Base-by-base conservation (phyloP, 2,113 vertebrate genomes). In the Capreolus pygargus region DNA sequence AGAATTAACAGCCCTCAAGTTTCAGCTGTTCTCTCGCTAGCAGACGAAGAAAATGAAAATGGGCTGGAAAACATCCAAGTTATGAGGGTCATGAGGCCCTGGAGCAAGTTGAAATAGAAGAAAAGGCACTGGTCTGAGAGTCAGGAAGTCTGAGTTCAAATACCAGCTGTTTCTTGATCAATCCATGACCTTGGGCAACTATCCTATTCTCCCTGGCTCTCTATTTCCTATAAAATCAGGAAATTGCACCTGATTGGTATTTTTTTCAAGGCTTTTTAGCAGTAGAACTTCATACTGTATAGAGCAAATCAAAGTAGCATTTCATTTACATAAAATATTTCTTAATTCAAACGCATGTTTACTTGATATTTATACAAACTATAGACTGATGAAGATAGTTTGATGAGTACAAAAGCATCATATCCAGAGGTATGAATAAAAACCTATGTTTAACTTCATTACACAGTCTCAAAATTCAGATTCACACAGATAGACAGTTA, bases 91-190 rank as follows among this genome's bases (percentile, higher is more conserved):
- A 78, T 6, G 81, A 93, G 61, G 57, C 67, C 85, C 67, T 91
- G 94, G 82, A 95, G 97, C 88, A 97, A 94, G 88, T 55, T 86
- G 88, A 96, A 98, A 98, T 82, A 57, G 67, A 81, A 89, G 79
- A 85, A 85, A 97, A 81, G n/a, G 13, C 78, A 64, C 33, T 43
- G 5, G 39, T 52, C 43, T 28, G 28, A 86, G n/a, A 97, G 43
- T 12, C 87, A 95, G 55, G 81, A 95, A 92, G 89, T 85, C 90
- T 74, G 7, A 76, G 57, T 89, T 94, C 91, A 97, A 97, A 86
- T 67, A 81, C 60, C 85, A 97, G 74, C 61, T 84, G 27, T 86
- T 92, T 96, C 19, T 82, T 86, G 47, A 86, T 92, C 50, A 94
- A 15, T 90, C 14, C 55, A 70, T 50, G 45, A 86, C 67, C 54